A percentile compares a stretch with the other conserved stretches of the same genome.
Conservation (phyloP, 2,113 vertebrate genomes). For the Leptocoma aspasia region DNA sequence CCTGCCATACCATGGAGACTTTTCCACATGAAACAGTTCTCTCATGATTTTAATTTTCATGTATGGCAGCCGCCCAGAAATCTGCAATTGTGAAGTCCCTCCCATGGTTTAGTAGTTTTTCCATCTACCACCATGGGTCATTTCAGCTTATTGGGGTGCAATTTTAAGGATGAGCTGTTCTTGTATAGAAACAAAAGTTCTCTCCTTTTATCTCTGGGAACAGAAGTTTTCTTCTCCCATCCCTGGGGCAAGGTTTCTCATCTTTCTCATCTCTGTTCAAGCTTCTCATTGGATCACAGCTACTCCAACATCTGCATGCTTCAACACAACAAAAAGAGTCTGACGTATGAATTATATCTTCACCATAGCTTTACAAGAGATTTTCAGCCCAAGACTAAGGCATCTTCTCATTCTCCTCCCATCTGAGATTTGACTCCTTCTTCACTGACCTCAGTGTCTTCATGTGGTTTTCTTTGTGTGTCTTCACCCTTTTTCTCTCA, state of each 20-base stretch:
- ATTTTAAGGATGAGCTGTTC: background rate
- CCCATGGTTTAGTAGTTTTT: background rate
- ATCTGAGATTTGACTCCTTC: background rate
- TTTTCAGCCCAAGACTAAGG: background rate
- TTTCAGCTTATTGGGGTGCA: background rate
- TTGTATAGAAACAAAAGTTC: background rate
- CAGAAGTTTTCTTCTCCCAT: background rate
- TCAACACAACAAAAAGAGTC: background rate
- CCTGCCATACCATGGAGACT: background rate
- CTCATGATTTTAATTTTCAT: background rate
- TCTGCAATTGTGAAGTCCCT: background rate
- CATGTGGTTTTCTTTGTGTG: background rate
- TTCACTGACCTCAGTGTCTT: too few relatives aligned
- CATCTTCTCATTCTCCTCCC: background rate
- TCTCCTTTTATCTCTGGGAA: background rate
- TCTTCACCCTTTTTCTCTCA: background rate
- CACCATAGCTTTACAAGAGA: background rate
- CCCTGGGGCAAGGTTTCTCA: background rate
- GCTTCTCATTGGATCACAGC: background rate
- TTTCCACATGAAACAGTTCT: background rate
- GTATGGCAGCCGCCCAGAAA: background rate
- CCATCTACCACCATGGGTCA: background rate
- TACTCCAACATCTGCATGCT: background rate
- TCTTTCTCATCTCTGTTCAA: background rate
- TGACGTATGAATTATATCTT: background rate